These are phyloP conservation scores for Bettongia penicillata DNA, from an alignment of 2,113 vertebrate species.

Conservation along the genomic window DNA sequence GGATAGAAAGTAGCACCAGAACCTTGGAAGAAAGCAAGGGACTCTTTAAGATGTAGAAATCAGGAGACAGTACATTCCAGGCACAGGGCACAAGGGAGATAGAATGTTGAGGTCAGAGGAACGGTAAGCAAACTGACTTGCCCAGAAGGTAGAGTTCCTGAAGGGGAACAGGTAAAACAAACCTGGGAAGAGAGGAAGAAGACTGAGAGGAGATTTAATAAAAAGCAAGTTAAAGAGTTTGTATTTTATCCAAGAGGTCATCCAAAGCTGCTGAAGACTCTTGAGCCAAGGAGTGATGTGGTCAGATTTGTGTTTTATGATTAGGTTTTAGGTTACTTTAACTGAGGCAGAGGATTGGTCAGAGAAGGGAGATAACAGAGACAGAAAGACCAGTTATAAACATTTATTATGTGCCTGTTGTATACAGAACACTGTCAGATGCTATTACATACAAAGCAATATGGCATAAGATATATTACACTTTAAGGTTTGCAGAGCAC, in stretches of 20 bases:
- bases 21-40: not conserved
- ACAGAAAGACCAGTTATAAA: not conserved
- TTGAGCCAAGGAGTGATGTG: not conserved
- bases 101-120: not conserved
- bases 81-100: not conserved
- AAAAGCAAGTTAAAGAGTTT: not conserved
- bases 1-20: not conserved
- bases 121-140: not conserved
- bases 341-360: not conserved
- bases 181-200: not conserved
- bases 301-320: not conserved
- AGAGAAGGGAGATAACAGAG: not conserved
- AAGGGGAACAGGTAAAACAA: not conserved
- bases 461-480: not conserved
- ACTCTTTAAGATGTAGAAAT: not conserved
- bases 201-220: not conserved
- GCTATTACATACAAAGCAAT: not conserved
- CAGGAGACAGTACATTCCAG: not conserved
- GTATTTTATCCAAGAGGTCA: not conserved
- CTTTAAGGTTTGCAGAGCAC: not conserved
- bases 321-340: not conserved
- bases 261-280: not conserved
- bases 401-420: not conserved
- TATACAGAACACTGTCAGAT: not conserved
- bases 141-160: not conserved